Percentiles rank a stretch among this genome's conserved stretches.
Conservation (phyloP, 2,888 invertebrate species). For the Napeogenes sylphis region DNA sequence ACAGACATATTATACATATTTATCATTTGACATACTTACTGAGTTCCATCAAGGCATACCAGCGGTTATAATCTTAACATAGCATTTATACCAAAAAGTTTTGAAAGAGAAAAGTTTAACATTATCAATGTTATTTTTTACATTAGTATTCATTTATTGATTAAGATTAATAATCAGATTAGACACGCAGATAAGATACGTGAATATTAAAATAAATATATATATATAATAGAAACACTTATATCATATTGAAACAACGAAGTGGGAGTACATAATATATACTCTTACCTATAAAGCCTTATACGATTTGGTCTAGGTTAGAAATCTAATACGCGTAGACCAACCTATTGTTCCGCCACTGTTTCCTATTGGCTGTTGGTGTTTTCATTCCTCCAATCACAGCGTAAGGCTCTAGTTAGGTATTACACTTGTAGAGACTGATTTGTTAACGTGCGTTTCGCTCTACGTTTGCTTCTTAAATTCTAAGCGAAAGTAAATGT, state of each 20-base stretch:
- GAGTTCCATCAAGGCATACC: too few relatives aligned
- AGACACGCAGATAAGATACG: too few relatives aligned
- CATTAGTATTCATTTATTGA: too few relatives aligned
- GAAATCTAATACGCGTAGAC: constrained; percentile 43
- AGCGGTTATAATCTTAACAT: too few relatives aligned
- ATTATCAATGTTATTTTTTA: too few relatives aligned
- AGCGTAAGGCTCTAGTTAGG: constrained; percentile 50
- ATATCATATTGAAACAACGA: neutral
- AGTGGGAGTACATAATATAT: neutral
- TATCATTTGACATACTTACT: too few relatives aligned
- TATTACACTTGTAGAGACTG: constrained; percentile 36
- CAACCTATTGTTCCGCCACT: constrained; percentile 57
- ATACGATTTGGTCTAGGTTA: constrained; percentile 12
- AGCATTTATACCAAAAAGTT: too few relatives aligned
- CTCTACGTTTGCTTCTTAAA: neutral
- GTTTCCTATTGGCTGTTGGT: constrained; percentile 47
- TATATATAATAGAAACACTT: neutral
- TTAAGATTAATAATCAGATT: too few relatives aligned
- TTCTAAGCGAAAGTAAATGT: neutral
- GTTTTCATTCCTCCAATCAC: constrained; percentile 59
- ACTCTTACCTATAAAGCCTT: constrained; percentile 21
- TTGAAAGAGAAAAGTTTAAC: too few relatives aligned
- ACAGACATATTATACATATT: too few relatives aligned
- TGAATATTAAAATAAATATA: too few relatives aligned
- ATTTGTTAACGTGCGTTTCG: constrained; percentile 1